These are phyloP conservation scores for Chloroclystis v-ata DNA, from an alignment of 2,888 invertebrate genomes.

Conservation along the genomic window DNA sequence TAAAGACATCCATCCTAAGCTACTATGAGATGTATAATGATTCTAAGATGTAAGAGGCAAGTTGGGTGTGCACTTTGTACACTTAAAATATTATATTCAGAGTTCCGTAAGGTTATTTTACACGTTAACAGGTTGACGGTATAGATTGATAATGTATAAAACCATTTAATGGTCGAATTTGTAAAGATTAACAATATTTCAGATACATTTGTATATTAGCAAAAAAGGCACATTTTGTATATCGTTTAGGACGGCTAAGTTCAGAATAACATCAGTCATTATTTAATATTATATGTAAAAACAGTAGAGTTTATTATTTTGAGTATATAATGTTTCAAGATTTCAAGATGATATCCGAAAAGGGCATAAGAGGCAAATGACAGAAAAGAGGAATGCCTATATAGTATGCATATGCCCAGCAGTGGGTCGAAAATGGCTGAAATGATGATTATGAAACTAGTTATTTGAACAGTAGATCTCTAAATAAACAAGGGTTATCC, in stretches of 20 bases:
- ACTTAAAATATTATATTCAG: constrained; percentile 24
- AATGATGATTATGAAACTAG: too few relatives aligned
- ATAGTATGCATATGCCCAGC: too few relatives aligned
- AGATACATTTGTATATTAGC: background rate
- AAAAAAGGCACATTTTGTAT: background rate
- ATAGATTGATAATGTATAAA: constrained; percentile 3
- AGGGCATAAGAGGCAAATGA: too few relatives aligned
- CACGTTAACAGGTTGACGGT: background rate
- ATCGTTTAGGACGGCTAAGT: background rate
- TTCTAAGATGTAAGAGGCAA: constrained; percentile 19
- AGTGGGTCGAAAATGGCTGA: too few relatives aligned
- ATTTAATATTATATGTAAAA: too few relatives aligned
- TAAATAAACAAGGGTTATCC: too few relatives aligned
- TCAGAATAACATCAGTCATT: background rate
- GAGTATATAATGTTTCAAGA: too few relatives aligned
- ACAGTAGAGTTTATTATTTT: too few relatives aligned
- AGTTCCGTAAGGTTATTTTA: constrained; percentile 46
- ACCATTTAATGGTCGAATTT: constrained; percentile 16
- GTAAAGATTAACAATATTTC: background rate
- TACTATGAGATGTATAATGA: constrained; percentile 34
- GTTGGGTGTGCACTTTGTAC: constrained; percentile 36
- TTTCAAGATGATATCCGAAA: too few relatives aligned
- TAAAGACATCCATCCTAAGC: too few relatives aligned
- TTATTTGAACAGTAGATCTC: too few relatives aligned
- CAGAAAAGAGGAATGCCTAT: too few relatives aligned